These are phyloP conservation scores for Limnodromus scolopaceus DNA, from an alignment of 2,797 vertebrate genomes.

Conservation along the genomic window DNA sequence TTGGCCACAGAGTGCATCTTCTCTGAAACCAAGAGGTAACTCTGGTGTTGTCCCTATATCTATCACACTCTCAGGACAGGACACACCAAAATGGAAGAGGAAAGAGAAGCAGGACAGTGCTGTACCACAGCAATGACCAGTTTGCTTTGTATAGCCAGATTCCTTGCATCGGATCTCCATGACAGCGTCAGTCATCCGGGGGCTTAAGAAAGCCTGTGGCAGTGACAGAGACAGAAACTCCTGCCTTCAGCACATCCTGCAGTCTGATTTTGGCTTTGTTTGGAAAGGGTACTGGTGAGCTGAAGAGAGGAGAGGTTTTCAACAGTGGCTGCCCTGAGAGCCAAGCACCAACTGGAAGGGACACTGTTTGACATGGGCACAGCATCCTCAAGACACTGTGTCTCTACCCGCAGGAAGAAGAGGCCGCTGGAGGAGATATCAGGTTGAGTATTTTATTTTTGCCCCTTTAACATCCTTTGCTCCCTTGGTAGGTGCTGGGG, in stretches of 20 bases:
- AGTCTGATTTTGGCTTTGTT: background rate
- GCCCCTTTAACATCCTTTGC: background rate
- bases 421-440: background rate
- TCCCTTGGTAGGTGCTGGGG: background rate
- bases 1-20: background rate
- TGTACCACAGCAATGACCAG: background rate
- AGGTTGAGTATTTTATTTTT: background rate
- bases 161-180: background rate
- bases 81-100: background rate
- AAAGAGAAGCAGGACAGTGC: background rate
- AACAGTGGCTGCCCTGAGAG: background rate
- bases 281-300: background rate
- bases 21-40: background rate
- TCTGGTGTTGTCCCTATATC: background rate
- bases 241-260: background rate
- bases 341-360: fast-evolving
- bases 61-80: background rate
- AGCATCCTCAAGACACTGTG: background rate
- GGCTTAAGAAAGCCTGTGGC: background rate
- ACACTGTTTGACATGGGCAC: background rate
- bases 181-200: fast-evolving
- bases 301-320: background rate
- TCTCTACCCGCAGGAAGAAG: background rate
- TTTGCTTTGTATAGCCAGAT: background rate
- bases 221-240: background rate